Percentiles rank a stretch among this genome's conserved stretches.
These are phyloP conservation scores for Eremophila alpestris DNA, from an alignment of 2,797 vertebrate species.

Conservation along the genomic window DNA sequence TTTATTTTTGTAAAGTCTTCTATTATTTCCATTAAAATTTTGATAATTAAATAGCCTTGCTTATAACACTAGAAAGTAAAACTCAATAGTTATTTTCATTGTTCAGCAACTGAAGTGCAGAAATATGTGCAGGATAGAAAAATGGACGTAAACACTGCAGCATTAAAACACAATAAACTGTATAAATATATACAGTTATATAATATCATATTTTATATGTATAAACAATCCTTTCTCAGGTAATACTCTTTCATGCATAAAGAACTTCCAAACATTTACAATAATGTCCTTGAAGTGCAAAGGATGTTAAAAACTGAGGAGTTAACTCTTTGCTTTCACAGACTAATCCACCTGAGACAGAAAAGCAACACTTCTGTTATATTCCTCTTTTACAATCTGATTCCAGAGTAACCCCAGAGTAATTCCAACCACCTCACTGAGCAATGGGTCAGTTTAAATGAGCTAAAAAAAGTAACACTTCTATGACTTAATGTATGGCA, in stretches of 20 bases:
- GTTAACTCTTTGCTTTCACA: not conserved
- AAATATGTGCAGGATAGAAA: not conserved
- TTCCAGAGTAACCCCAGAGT: not conserved
- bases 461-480: not conserved
- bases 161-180: not conserved
- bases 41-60: not conserved
- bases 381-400: not conserved
- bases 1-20: not conserved
- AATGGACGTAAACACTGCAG: not conserved
- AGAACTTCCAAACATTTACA: not conserved
- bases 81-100: not conserved
- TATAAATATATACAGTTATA: not conserved
- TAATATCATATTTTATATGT: not conserved
- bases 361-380: not conserved
- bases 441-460: not conserved
- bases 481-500: rapidly evolving
- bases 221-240: not conserved
- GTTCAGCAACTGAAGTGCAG: not conserved
- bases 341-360: not conserved
- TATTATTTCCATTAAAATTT: not conserved
- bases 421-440: not conserved
- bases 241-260: not conserved
- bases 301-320: not conserved
- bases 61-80: not conserved
- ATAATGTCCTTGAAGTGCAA: not conserved